phyloP scores from a whole-genome alignment of 2,113 vertebrate species.

The Hippocampus comes region DNA sequence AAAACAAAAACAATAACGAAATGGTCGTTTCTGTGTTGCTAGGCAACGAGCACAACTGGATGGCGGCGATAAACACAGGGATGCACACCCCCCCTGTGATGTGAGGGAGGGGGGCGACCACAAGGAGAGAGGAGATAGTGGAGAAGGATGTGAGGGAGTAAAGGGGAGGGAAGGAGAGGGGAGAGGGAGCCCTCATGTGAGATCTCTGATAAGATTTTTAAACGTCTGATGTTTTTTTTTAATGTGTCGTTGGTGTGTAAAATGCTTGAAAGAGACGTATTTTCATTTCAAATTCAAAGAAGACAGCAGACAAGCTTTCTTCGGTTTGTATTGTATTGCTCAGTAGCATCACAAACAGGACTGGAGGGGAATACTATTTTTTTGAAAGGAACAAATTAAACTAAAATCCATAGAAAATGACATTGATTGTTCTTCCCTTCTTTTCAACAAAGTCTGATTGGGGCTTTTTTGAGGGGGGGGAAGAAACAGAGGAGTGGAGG shows the following conservation, averaged over 20 bases:
- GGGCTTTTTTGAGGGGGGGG: too few relatives aligned
- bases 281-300: background rate
- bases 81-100: constrained; percentile 56
- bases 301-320: too few relatives aligned
- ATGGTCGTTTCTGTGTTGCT: constrained; percentile 73
- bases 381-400: too few relatives aligned
- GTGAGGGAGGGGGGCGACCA: constrained; percentile 6
- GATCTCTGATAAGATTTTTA: background rate
- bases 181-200: background rate
- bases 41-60: constrained; percentile 73
- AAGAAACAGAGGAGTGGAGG: too few relatives aligned
- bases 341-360: background rate
- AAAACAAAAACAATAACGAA: background rate
- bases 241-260: background rate
- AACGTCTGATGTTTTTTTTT: background rate
- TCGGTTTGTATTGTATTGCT: background rate
- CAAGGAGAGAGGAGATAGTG: constrained; percentile 9
- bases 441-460: too few relatives aligned
- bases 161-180: background rate
- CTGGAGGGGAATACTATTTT: background rate
- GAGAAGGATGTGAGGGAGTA: background rate
- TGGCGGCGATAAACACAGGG: constrained; percentile 70
- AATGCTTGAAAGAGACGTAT: background rate
- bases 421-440: too few relatives aligned
- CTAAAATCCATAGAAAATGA: background rate